Evolutionary conservation across 2,888 invertebrate genomes (phyloP), one percentile per base, ranked within the genome.

Genomic region (Tetranychus piercei): DNA sequence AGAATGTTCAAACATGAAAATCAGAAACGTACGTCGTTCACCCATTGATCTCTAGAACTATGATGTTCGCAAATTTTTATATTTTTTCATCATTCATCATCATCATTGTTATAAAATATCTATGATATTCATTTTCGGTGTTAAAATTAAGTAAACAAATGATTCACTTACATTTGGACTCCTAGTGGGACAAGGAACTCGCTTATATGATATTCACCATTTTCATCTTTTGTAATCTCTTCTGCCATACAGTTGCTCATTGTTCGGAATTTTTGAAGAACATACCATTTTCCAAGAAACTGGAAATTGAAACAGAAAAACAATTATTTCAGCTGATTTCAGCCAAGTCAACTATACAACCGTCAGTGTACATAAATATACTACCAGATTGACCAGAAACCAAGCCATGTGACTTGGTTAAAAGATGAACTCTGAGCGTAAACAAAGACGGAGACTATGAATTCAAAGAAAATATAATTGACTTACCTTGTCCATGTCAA

Each of bases 271-370:
- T 91, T 91, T 82, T 90, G 89, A 66, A 91, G 86, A 18, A 88
- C 90, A 82, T 88, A 89, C 91, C 91, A 91, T 20, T 88, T 82
- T 0, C 91, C 91, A 76, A 90, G 82, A 82, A 91, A 86, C 90
- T 91, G 55, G 15, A 6, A 9, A 55, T 55, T 55, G 1, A 34
- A 34, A 34, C 1, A 3, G 5, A 34, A 34, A 34, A 34, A 34
- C 34, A 34, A 34, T 34, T 34, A 34, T 34, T 34, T 3, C 5
- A 34, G 34, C 34, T 34, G 34, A 3, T 34, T 34, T 34, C 3
- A 34, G 34, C 34, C 4, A 34, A 34, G 2, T 34, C 34, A 34
- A 34, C 3, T 34, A 34, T 34, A 34, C 34, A 34, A 0, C 5
- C 4, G 34, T 3, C 34, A 34, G 34, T 34, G 34, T 5, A 34